Percentiles rank a stretch among this genome's conserved stretches.
Conservation (phyloP, 2,113 vertebrate genomes). For the Hyperopisus bebe region DNA sequence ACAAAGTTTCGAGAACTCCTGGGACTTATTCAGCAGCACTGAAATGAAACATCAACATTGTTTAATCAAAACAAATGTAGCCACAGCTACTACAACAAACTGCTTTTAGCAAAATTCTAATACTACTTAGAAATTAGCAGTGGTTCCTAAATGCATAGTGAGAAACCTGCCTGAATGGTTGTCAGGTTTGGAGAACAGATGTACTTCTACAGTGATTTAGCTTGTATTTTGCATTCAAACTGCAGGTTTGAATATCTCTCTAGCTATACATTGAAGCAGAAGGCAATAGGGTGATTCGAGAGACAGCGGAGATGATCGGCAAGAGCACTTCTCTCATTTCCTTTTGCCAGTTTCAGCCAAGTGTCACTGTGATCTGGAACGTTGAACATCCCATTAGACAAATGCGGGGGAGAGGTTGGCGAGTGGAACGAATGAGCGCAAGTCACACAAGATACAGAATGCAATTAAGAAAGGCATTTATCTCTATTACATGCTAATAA, state of each 20-base stretch:
- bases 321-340: neutral
- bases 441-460: neutral
- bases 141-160: neutral
- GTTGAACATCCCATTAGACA: neutral
- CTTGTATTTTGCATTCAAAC: neutral
- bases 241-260: neutral
- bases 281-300: neutral
- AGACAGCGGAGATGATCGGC: neutral
- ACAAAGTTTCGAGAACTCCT: neutral
- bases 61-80: neutral
- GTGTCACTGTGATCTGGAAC: neutral
- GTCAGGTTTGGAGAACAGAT: neutral
- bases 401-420: neutral
- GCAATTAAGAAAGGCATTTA: neutral
- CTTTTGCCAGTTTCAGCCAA: neutral
- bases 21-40: neutral
- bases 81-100: neutral
- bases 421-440: neutral
- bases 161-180: neutral
- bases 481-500: neutral
- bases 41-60: neutral
- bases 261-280: neutral
- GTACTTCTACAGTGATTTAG: neutral
- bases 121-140: neutral
- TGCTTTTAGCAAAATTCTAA: neutral